Evolutionary conservation across 2,113 vertebrate genomes (phyloP), one percentile per base, ranked within the genome.

Genomic region (Halcyon senegalensis): DNA sequence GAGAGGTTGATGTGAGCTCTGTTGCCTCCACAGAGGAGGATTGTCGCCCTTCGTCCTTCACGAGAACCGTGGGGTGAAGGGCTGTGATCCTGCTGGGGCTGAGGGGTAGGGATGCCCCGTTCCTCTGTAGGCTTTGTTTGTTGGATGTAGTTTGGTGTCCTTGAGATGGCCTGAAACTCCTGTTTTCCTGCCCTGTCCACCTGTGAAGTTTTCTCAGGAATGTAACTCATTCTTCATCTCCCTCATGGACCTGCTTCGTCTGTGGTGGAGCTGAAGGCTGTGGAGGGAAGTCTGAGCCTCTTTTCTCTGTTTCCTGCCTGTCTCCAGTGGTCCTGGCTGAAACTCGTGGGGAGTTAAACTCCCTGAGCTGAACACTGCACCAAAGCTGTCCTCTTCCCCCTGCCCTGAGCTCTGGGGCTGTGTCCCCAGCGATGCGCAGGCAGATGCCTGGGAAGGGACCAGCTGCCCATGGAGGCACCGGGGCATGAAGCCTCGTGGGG

Each of bases 11-110:
- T 35, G 48, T 8, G 41, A 35, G 44, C 24, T 33, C 19, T 12
- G 17, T 5, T 48, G n/a, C 7, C 5, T 27, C 2, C 3, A 0
- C 0, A 2, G 17, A 23, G 17, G 7, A 69, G 30, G 27, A 4
- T 3, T 35, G 33, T 5, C 11, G 59, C 63, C 28, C 35, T 16
- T 35, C 11, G 5, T 17, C 16, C 20, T 66, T 16, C 1, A 1
- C 6, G 5, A 12, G 62, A 31, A 41, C 25, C 18, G 20, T 0
- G 1, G 5, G 63, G 23, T 4, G 8, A 2, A 68, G 53, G n/a
- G 25, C 48, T 76, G 59, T 18, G 73, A 3, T 21, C 35, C 10
- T 15, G 24, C 78, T 39, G 19, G 31, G 73, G 6, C 7, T 33
- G 30, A 72, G 31, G 13, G 7, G 12, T 23, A 12, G 31, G 48